phyloP scores from a whole-genome alignment of 2,888 invertebrate species.

The Acronicta psi region DNA sequence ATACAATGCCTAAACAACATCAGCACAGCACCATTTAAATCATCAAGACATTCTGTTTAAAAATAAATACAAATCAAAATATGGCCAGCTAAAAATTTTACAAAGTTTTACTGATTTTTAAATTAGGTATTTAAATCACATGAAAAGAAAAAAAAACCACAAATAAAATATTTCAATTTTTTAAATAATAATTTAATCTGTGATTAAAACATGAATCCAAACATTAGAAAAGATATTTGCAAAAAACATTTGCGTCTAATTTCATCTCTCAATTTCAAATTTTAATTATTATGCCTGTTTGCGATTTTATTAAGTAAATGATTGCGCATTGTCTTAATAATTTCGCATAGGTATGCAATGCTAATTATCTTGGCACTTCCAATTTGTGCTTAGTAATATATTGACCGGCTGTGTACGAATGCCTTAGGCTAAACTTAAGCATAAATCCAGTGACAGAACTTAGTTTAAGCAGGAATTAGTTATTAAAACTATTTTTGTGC shows the following conservation, averaged over 20 bases:
- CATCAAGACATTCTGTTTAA: no score
- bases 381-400: not conserved
- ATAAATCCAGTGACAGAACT: no score
- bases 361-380: constrained; percentile 7
- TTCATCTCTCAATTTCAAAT: not conserved
- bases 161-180: no score
- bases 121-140: no score
- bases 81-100: no score
- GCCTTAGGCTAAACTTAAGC: not conserved
- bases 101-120: no score
- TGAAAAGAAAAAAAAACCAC: no score
- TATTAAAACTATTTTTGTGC: not conserved
- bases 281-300: not conserved
- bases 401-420: not conserved
- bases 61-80: no score
- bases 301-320: not conserved
- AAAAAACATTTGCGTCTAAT: not conserved
- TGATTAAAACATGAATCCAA: no score
- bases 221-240: not conserved
- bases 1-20: no score
- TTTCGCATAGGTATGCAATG: constrained; percentile 2
- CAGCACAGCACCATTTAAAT: no score
- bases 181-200: no score
- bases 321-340: not conserved
- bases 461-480: not conserved